Evolutionary conservation across 2,888 invertebrate species (phyloP).

Genomic region (Blera fallax): DNA sequence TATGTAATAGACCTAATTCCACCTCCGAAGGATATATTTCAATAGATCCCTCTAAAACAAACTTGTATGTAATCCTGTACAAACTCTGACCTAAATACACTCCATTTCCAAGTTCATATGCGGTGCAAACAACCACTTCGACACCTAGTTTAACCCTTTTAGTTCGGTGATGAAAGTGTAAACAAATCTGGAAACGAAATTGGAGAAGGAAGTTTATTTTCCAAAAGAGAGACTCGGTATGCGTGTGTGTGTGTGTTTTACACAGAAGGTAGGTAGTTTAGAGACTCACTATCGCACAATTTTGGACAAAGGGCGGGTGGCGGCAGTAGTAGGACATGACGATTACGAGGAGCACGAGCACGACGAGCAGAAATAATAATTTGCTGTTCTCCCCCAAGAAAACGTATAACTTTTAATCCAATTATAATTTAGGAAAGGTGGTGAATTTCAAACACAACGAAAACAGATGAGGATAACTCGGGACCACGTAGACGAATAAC

Average conservation of each 20-base stretch:
- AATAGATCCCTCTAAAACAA: conserved; percentile 36
- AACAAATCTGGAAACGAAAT: conserved; percentile 42
- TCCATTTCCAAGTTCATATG: conserved; percentile 59
- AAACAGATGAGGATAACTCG: conserved; percentile 64
- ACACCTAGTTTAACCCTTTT: conserved; percentile 57
- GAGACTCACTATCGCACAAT: neutral
- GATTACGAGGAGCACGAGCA: neutral
- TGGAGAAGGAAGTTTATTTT: neutral
- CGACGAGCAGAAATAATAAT: conserved; percentile 36
- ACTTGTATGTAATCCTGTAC: conserved; percentile 36
- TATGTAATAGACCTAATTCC: conserved; percentile 13
- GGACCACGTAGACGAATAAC: conserved; percentile 70
- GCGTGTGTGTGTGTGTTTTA: neutral
- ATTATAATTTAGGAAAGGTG: conserved; percentile 67
- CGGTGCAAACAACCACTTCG: conserved; percentile 46
- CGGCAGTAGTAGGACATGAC: neutral
- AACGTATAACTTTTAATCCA: conserved; percentile 69
- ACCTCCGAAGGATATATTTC: conserved; percentile 39
- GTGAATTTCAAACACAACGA: conserved; percentile 54
- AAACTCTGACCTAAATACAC: conserved; percentile 63
- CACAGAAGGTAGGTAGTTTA: neutral
- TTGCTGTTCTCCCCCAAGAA: conserved; percentile 31
- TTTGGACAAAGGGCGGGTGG: neutral
- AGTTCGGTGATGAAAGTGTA: conserved; percentile 37
- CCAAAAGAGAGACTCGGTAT: neutral